phyloP scores from a whole-genome alignment of 2,797 vertebrate species.

The Decapterus maruadsi region DNA sequence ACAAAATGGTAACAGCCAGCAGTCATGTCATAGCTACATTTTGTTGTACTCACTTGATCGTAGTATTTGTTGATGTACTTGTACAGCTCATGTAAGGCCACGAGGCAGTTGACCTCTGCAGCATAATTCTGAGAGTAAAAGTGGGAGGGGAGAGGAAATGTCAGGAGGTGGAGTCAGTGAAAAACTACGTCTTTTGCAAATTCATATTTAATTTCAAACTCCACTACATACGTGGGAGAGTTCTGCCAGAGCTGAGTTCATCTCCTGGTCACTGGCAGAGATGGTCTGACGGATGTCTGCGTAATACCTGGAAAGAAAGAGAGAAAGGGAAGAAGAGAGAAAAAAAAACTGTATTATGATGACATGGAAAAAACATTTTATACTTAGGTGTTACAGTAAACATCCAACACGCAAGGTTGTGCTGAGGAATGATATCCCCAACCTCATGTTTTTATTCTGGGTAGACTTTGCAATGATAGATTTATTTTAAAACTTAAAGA shows the following conservation, averaged over 20 bases:
- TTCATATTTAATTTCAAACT: constrained; percentile 51
- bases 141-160: constrained; percentile 27
- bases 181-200: constrained; percentile 23
- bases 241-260: constrained; percentile 97
- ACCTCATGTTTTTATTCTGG: too few species aligned
- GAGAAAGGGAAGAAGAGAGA: not conserved
- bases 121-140: constrained; percentile 90
- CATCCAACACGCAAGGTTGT: not conserved
- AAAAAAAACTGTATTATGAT: not conserved
- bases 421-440: too few species aligned
- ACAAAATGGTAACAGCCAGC: not conserved
- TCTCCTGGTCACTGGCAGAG: constrained; percentile 97
- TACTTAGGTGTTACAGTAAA: not conserved
- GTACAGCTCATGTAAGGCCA: constrained; percentile 96
- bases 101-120: constrained; percentile 94
- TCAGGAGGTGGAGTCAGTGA: constrained; percentile 32
- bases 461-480: too few species aligned
- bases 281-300: constrained; percentile 95
- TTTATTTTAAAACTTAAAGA: too few species aligned
- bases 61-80: constrained; percentile 99
- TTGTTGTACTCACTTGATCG: constrained; percentile 90
- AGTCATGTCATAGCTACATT: not conserved
- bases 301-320: constrained; percentile 76
- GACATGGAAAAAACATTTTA: not conserved
- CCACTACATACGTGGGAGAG: constrained; percentile 90